phyloP scores from a whole-genome alignment of 2,888 invertebrate species.

The Caenorhabditis macrosperma region DNA sequence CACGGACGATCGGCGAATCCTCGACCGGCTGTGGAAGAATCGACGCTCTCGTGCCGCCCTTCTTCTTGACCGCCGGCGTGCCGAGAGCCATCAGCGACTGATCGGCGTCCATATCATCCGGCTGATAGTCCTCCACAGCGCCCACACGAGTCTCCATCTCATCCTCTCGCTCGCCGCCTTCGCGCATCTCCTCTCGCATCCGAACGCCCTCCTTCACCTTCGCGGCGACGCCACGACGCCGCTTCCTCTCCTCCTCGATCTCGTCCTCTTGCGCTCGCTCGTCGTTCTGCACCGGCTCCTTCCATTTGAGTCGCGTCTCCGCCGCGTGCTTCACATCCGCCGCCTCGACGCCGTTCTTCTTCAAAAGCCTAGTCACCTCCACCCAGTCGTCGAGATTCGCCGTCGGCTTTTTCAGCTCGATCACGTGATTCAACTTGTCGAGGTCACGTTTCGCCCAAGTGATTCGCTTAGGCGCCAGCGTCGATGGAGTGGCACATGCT shows the following conservation, averaged over 20 bases:
- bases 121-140: constrained; percentile 13
- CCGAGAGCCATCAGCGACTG: constrained; percentile 31
- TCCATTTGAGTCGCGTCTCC: constrained; percentile 34
- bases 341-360: constrained; percentile 28
- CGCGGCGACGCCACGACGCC: constrained; percentile 30
- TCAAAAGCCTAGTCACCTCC: constrained; percentile 39
- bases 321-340: constrained; percentile 27
- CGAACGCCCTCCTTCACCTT: constrained; percentile 35
- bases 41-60: constrained; percentile 41
- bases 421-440: constrained; percentile 32
- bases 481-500: constrained; percentile 32
- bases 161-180: not conserved
- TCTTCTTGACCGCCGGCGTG: constrained; percentile 35
- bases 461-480: constrained; percentile 29
- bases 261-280: not conserved
- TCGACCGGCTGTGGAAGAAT: constrained; percentile 39
- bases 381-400: constrained; percentile 18
- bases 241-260: constrained; percentile 35
- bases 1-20: constrained; percentile 28
- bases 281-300: constrained; percentile 4
- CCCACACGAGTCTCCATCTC: not conserved
- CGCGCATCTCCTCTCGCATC: constrained; percentile 28
- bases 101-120: constrained; percentile 48
- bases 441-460: constrained; percentile 41
- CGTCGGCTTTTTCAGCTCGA: constrained; percentile 44